Conservation (phyloP, 92 coral and sea anemone genomes). For the Siderastrea radians region DNA sequence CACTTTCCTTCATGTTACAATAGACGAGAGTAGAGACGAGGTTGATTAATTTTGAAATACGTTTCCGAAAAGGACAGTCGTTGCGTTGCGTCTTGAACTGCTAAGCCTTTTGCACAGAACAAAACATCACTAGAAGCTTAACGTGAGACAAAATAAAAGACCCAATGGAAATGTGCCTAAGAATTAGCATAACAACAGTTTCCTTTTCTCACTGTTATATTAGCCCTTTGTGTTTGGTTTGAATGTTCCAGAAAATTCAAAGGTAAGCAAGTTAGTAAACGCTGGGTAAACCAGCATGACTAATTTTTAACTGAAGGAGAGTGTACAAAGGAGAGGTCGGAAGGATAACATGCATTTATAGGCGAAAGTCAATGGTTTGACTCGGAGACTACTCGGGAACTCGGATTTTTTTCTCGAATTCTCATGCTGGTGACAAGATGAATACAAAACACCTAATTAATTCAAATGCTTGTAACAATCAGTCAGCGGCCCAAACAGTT, state of each 20-base stretch:
- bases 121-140: no score
- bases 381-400: no score
- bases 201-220: no score
- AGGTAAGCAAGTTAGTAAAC: neutral
- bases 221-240: neutral
- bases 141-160: neutral
- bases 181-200: conserved; percentile 31
- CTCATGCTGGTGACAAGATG: no score
- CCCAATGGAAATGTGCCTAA: neutral
- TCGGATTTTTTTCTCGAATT: no score
- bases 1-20: neutral
- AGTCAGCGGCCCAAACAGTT: no score
- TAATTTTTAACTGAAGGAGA: no score
- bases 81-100: neutral
- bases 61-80: neutral
- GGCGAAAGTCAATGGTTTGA: no score
- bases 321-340: no score
- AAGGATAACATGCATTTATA: no score
- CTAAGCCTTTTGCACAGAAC: neutral
- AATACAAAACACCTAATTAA: no score
- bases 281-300: neutral
- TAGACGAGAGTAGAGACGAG: neutral
- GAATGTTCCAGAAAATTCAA: conserved; percentile 17
- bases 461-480: no score
- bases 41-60: neutral